These are phyloP conservation scores for Lymantria dispar DNA, from an alignment of 2,888 invertebrate genomes.

Conservation along the genomic window DNA sequence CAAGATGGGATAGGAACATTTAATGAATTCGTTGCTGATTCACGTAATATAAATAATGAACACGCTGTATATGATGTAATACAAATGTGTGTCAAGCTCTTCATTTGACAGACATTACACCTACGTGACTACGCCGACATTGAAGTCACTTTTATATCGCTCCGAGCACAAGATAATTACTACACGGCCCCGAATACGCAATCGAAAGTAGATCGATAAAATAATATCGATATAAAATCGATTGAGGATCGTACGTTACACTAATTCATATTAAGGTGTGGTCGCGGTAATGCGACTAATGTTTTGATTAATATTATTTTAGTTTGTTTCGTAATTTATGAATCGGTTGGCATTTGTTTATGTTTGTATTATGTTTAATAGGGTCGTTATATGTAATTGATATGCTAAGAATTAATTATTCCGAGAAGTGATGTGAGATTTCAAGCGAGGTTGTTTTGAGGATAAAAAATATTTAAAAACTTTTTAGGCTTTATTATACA, in stretches of 20 bases:
- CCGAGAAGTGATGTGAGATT: background rate
- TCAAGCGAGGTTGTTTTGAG: background rate
- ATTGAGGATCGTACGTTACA: constrained; percentile 22
- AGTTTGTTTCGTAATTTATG: constrained; percentile 9
- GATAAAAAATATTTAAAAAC: too few species aligned
- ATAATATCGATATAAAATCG: constrained; percentile 12
- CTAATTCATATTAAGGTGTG: constrained; percentile 29
- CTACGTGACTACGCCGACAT: constrained; percentile 19
- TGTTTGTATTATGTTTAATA: background rate
- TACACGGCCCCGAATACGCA: constrained; percentile 26
- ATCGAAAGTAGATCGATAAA: constrained; percentile 35
- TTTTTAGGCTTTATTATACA: too few species aligned
- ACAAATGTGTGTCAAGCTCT: constrained; percentile 9
- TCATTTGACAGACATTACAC: constrained; percentile 9
- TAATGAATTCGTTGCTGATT: too few species aligned
- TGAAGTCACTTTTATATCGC: constrained; percentile 21
- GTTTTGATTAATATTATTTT: constrained; percentile 11
- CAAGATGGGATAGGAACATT: too few species aligned
- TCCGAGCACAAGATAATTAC: constrained; percentile 23
- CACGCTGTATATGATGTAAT: background rate
- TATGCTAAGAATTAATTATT: constrained; percentile 5
- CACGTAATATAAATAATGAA: background rate
- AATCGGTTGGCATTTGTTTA: constrained; percentile 5
- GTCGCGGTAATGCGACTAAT: constrained; percentile 12
- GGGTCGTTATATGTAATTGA: constrained; percentile 8